These are phyloP conservation scores for Spodoptera exigua DNA, from an alignment of 2,888 invertebrate genomes.

Conservation along the genomic window DNA sequence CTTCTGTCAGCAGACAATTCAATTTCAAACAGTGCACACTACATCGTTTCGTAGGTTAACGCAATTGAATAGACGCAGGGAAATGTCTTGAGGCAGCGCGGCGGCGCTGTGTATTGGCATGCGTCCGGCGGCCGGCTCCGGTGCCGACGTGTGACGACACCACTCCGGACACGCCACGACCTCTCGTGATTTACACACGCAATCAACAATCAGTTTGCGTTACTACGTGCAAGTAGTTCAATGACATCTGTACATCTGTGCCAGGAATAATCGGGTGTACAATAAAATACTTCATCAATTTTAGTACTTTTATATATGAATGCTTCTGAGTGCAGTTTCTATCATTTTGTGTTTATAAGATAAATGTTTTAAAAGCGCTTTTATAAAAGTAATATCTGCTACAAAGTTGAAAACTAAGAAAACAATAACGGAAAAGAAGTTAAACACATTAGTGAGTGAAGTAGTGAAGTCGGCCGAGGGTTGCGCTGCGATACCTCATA, in stretches of 20 bases:
- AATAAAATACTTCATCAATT: too few species aligned
- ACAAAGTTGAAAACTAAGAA: background rate
- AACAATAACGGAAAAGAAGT: constrained; percentile 3
- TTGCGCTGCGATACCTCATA: constrained; percentile 13
- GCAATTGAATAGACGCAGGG: constrained; percentile 23
- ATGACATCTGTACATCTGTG: too few species aligned
- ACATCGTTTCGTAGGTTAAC: background rate
- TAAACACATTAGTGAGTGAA: constrained; percentile 3
- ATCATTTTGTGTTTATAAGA: too few species aligned
- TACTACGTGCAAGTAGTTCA: too few species aligned
- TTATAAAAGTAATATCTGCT: background rate
- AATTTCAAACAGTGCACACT: constrained; percentile 1
- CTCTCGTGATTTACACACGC: constrained; percentile 33
- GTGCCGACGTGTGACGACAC: constrained; percentile 33
- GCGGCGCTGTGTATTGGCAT: constrained; percentile 28
- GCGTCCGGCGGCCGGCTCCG: constrained; percentile 17
- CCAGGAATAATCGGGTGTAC: too few species aligned
- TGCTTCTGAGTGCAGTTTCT: too few species aligned
- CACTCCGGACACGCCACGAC: constrained; percentile 8
- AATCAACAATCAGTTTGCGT: constrained; percentile 23
- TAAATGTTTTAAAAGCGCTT: too few species aligned
- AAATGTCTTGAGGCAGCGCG: constrained; percentile 40
- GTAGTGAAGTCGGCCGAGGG: constrained; percentile 7
- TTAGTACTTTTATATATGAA: too few species aligned
- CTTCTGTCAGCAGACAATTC: too few species aligned